These are phyloP conservation scores for Dynastes grantii DNA, from an alignment of 2,888 invertebrate species.

Conservation along the genomic window DNA sequence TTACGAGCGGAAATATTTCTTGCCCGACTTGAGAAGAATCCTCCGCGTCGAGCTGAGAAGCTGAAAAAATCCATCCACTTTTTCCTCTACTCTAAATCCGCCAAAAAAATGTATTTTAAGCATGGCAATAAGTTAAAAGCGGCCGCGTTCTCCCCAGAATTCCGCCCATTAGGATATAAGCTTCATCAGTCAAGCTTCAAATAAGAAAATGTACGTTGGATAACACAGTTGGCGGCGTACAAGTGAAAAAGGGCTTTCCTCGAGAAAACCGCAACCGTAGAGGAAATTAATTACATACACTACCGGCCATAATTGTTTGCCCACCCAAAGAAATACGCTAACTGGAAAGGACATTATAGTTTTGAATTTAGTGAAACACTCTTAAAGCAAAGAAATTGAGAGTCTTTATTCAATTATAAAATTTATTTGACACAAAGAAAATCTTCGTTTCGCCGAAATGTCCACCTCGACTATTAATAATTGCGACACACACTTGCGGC, in stretches of 20 bases:
- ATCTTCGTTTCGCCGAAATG: no score
- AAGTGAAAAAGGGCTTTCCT: no score
- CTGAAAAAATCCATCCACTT: background rate
- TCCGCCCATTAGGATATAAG: slow-evolving; percentile 22
- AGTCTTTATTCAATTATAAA: no score
- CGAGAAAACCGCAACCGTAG: background rate
- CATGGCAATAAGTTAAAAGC: slow-evolving; percentile 29
- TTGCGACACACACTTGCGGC: no score
- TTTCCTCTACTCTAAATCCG: background rate
- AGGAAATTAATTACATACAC: slow-evolving; percentile 5
- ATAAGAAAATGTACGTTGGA: slow-evolving; percentile 16
- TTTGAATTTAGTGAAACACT: no score
- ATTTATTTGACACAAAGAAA: no score
- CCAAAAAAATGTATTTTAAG: slow-evolving; percentile 20
- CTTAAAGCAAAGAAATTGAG: no score
- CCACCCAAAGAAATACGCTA: no score
- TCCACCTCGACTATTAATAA: no score
- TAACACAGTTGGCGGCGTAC: background rate
- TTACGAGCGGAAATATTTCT: background rate
- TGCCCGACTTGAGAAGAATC: background rate
- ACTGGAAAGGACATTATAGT: no score
- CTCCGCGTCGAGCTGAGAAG: background rate
- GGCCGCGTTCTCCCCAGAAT: background rate
- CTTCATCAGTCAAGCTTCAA: slow-evolving; percentile 36
- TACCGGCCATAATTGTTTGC: no score